A percentile compares a stretch with the other conserved stretches of the same genome.
These are phyloP conservation scores for Lophotis ruficrista DNA, from an alignment of 2,113 vertebrate species.

Conservation along the genomic window DNA sequence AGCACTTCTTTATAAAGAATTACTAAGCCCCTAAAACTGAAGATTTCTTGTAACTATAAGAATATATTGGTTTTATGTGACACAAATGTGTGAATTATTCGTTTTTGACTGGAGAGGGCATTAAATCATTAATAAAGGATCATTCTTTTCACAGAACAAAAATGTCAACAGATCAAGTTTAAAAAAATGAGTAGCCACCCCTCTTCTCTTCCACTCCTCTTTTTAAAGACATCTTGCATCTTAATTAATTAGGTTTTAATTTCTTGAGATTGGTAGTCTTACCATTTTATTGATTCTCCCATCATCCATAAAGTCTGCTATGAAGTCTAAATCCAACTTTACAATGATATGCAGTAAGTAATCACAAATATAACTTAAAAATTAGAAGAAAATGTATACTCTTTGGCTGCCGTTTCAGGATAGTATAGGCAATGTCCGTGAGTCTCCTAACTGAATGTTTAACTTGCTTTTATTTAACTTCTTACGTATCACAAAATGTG, in stretches of 20 bases:
- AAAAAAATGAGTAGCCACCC: background rate
- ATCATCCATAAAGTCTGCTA: background rate
- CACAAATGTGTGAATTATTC: background rate
- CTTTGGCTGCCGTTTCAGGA: background rate
- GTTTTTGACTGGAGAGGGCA: background rate
- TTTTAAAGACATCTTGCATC: background rate
- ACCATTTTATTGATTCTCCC: background rate
- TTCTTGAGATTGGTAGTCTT: background rate
- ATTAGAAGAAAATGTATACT: background rate
- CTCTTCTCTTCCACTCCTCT: background rate
- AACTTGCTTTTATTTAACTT: conserved; percentile 29
- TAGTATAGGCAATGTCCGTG: background rate
- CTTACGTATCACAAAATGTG: conserved; percentile 1
- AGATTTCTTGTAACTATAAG: background rate
- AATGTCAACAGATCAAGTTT: background rate
- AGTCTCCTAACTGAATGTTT: background rate
- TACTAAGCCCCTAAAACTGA: background rate
- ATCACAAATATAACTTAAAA: background rate
- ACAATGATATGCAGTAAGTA: background rate
- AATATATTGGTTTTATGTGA: background rate
- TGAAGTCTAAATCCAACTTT: background rate
- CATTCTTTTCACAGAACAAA: background rate
- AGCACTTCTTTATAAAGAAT: background rate
- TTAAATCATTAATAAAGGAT: background rate
- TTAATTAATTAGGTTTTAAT: background rate